These are phyloP conservation scores for Aeoliscus strigatus DNA, from an alignment of 2,797 vertebrate species.

Conservation along the genomic window DNA sequence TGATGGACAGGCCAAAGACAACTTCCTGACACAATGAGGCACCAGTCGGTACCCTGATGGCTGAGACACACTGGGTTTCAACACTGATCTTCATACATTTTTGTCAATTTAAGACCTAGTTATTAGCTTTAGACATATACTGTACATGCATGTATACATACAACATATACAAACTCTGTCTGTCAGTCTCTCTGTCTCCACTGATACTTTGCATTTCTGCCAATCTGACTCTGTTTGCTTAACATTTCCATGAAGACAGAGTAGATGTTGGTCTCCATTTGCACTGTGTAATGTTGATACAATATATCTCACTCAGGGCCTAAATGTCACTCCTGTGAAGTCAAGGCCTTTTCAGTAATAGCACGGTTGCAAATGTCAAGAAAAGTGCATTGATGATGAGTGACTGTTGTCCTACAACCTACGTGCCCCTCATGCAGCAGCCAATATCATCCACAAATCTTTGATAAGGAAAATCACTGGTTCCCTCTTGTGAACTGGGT, in stretches of 20 bases:
- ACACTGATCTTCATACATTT: too few relatives aligned
- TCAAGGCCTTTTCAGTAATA: constrained; percentile 69
- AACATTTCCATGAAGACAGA: constrained; percentile 46
- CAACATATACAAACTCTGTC: too few relatives aligned
- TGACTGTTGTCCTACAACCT: constrained; percentile 44
- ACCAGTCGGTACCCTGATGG: too few relatives aligned
- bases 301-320: constrained; percentile 60
- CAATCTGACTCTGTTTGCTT: background rate
- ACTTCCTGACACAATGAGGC: too few relatives aligned
- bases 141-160: too few relatives aligned
- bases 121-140: too few relatives aligned
- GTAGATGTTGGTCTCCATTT: constrained; percentile 44
- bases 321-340: constrained; percentile 74
- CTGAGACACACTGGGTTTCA: too few relatives aligned
- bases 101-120: too few relatives aligned
- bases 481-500: constrained; percentile 20
- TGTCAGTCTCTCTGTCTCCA: too few relatives aligned
- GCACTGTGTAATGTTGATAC: constrained; percentile 52
- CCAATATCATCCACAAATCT: constrained; percentile 16
- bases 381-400: constrained; percentile 59
- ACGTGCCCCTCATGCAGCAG: constrained; percentile 18
- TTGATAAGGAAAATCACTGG: constrained; percentile 40
- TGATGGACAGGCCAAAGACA: too few relatives aligned
- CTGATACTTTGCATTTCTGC: too few relatives aligned
- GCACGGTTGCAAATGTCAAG: constrained; percentile 74